Conservation (phyloP, 2,888 invertebrate species). For the Agelastica alni region DNA sequence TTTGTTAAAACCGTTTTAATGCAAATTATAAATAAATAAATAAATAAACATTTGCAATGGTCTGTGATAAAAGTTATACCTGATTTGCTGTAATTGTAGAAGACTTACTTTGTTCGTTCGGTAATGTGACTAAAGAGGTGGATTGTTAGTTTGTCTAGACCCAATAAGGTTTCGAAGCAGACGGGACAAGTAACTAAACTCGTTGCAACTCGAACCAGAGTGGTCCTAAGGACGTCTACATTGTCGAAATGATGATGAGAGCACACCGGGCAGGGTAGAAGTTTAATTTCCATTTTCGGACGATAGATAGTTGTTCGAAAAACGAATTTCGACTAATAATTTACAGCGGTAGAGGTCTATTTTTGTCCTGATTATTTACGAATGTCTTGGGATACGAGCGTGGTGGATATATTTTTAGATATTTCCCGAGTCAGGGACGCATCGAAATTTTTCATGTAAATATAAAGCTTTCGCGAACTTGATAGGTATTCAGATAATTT, state of each 20-base stretch:
- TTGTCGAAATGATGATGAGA: conserved; percentile 73
- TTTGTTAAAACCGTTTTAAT: no score
- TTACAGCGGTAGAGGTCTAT: conserved; percentile 5
- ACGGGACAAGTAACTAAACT: conserved; percentile 77
- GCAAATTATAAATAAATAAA: no score
- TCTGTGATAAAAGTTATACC: no score
- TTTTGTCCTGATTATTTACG: conserved; percentile 21
- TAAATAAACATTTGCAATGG: no score
- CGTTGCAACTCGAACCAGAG: conserved; percentile 75
- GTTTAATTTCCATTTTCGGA: conserved; percentile 41
- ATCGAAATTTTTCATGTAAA: no score
- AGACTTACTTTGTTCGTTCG: no score
- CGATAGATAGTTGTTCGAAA: conserved; percentile 1
- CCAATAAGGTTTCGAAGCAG: conserved; percentile 74
- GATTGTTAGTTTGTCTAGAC: conserved; percentile 82
- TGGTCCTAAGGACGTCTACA: conserved; percentile 70
- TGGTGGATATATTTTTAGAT: conserved; percentile 26
- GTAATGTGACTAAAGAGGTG: conserved; percentile 70
- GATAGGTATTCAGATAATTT: no score
- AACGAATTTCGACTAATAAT: conserved; percentile 1
- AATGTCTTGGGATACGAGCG: conserved; percentile 16
- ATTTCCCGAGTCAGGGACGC: conserved; percentile 7
- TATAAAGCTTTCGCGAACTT: no score
- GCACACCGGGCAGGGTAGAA: conserved; percentile 78
- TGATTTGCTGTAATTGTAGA: background rate